phyloP scores from a whole-genome alignment of 2,113 vertebrate genomes.

The Phalacrocorax aristotelis region DNA sequence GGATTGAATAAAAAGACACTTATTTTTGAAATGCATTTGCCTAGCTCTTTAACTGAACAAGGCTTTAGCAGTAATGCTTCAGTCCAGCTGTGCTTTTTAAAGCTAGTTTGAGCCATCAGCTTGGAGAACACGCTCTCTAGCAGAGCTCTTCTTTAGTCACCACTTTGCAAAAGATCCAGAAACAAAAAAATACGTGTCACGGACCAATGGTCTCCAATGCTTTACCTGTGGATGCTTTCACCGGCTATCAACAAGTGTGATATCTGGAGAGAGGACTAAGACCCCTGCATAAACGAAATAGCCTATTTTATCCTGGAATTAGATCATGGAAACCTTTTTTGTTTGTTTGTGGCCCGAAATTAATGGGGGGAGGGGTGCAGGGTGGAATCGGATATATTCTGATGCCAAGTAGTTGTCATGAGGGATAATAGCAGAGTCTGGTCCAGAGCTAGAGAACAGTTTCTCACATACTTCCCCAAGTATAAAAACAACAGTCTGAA shows the following conservation, averaged over 20 bases:
- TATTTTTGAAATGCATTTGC: neutral
- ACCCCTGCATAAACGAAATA: neutral
- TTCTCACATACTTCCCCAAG: neutral
- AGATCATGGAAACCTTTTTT: neutral
- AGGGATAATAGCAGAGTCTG: neutral
- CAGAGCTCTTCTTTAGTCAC: neutral
- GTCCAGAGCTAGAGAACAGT: neutral
- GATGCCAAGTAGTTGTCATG: neutral
- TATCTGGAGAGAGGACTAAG: neutral
- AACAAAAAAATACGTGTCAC: neutral
- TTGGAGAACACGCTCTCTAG: neutral
- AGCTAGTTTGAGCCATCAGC: neutral
- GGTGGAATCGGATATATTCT: neutral
- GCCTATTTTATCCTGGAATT: neutral
- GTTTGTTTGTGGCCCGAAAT: neutral
- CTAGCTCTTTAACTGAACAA: neutral
- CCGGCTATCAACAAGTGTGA: neutral
- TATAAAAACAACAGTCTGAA: neutral
- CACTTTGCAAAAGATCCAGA: neutral
- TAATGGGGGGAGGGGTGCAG: neutral
- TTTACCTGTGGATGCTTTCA: neutral
- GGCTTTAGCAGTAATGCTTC: neutral
- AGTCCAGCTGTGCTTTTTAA: neutral
- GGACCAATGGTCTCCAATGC: neutral
- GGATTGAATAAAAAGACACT: neutral